Evolutionary conservation across 2,888 invertebrate genomes (phyloP).

Genomic region (Caenorhabditis uteleia): DNA sequence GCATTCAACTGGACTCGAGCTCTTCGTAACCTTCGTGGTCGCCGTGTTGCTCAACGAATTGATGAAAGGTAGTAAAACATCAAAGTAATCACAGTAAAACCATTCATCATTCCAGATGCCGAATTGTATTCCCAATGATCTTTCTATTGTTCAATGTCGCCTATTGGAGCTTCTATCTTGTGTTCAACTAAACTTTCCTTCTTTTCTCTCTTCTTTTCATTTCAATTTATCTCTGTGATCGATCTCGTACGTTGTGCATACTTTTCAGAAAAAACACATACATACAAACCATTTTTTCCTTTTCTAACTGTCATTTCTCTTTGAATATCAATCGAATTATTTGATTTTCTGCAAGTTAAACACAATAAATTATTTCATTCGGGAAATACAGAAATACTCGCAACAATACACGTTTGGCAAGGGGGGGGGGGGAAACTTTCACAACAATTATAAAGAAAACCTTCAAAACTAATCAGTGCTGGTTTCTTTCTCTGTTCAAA

Average conservation of each 20-base stretch:
- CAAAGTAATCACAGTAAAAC: background rate
- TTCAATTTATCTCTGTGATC: constrained; percentile 26
- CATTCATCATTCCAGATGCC: constrained; percentile 35
- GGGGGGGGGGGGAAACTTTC: too few species aligned
- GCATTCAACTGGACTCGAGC: constrained; percentile 61
- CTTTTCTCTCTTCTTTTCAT: background rate
- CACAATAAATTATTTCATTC: too few species aligned
- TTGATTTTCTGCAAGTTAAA: too few species aligned
- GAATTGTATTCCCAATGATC: constrained; percentile 61
- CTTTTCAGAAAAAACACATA: background rate
- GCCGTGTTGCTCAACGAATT: constrained; percentile 63
- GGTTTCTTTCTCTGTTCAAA: too few species aligned
- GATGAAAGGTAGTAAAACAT: constrained; percentile 48
- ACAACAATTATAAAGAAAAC: too few species aligned
- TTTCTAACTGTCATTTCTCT: too few species aligned
- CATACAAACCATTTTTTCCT: too few species aligned
- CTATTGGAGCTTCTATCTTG: constrained; percentile 64
- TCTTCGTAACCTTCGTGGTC: constrained; percentile 60
- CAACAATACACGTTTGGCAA: too few species aligned
- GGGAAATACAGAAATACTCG: too few species aligned
- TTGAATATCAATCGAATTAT: too few species aligned
- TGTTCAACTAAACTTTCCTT: constrained; percentile 40
- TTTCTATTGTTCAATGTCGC: constrained; percentile 66
- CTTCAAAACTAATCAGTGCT: too few species aligned
- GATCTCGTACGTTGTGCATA: constrained; percentile 38